Evolutionary conservation across 2,888 invertebrate species (phyloP).

Genomic region (Mesorhabditis belari): DNA sequence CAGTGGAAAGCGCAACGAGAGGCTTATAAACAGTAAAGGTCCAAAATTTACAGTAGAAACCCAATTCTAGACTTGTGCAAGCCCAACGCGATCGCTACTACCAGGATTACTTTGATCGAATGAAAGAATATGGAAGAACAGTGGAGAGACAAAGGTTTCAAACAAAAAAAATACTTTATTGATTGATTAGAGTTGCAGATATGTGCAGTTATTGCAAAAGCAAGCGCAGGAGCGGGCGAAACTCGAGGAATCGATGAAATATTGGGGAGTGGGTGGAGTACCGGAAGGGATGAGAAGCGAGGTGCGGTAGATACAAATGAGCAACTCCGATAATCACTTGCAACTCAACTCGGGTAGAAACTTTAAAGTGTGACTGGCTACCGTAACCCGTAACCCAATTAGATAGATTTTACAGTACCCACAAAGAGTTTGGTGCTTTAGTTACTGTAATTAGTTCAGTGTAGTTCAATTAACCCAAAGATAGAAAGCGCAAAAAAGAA

Average conservation of each 20-base stretch:
- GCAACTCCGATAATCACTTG: neutral
- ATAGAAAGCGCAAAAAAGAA: no score
- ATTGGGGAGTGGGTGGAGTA: constrained; percentile 11
- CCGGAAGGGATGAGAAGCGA: constrained; percentile 3
- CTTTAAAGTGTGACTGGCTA: no score
- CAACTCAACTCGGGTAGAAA: neutral
- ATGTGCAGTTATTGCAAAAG: constrained; percentile 16
- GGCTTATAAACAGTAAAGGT: no score
- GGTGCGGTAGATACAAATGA: neutral
- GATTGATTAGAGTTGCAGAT: constrained; percentile 9
- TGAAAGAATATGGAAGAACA: neutral
- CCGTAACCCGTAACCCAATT: no score
- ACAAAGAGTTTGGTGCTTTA: no score
- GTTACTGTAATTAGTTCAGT: no score
- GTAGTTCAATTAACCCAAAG: no score
- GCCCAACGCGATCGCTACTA: neutral
- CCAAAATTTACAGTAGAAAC: no score
- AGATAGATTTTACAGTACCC: no score
- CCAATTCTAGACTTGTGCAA: neutral
- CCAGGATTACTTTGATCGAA: neutral
- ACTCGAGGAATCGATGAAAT: constrained; percentile 22
- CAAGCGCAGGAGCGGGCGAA: constrained; percentile 16
- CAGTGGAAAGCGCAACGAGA: no score
- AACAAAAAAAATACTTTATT: neutral
- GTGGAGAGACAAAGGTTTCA: neutral